Evolutionary conservation across 2,113 vertebrate species (phyloP).

Genomic region (Ptilorrhoa leucosticta): DNA sequence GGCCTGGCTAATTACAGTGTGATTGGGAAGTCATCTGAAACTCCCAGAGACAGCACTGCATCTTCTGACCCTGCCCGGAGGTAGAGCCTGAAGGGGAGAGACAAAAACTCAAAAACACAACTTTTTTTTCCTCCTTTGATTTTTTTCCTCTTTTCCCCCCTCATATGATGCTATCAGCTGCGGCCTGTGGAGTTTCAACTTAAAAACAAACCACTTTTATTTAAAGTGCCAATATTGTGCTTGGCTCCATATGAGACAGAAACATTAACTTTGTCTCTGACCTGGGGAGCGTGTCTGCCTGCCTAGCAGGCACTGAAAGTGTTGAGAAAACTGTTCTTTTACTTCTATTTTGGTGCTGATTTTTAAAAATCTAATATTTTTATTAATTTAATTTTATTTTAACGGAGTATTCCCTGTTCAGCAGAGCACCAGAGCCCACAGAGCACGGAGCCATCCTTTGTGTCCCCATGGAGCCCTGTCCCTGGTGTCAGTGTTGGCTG

Average conservation of each 20-base stretch:
- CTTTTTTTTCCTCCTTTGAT: not conserved
- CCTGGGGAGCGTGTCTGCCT: slow-evolving; percentile 42
- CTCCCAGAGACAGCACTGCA: not conserved
- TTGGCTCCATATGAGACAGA: slow-evolving; percentile 30
- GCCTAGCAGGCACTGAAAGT: slow-evolving; percentile 23
- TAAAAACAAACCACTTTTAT: not conserved
- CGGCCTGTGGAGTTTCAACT: not conserved
- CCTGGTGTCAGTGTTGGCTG: fast-evolving
- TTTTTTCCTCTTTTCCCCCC: not conserved
- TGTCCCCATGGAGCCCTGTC: not conserved
- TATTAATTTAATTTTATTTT: not conserved
- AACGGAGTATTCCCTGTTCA: not conserved
- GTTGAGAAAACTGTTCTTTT: slow-evolving; percentile 50
- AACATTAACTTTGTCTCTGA: slow-evolving; percentile 32
- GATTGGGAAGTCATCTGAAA: not conserved
- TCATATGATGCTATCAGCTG: not conserved
- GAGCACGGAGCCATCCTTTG: not conserved
- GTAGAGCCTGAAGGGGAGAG: not conserved
- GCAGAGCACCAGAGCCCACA: not conserved
- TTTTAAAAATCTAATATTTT: not conserved
- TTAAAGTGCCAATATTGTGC: slow-evolving; percentile 36
- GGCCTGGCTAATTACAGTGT: not conserved
- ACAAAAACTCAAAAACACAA: not conserved
- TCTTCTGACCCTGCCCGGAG: not conserved
- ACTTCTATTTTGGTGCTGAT: not conserved